Evolutionary conservation across 2,113 vertebrate genomes (phyloP), one percentile per base, ranked within the genome.

Genomic region (Heteronetta atricapilla): DNA sequence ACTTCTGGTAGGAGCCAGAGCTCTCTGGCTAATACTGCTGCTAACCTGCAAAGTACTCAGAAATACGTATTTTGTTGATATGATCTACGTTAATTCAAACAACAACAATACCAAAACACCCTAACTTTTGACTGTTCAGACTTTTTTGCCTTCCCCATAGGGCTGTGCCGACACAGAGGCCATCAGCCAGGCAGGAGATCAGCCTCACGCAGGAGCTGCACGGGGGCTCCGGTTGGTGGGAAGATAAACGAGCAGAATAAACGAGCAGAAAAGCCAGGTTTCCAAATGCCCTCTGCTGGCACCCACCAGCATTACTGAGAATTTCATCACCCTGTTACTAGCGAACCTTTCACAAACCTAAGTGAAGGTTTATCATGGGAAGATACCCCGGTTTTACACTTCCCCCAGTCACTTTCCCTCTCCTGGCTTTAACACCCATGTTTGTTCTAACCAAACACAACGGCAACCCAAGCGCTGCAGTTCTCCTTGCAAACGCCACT

Each of bases 221-320:
- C 10, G 12, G 28, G 34, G 40, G 26, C 40, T 70, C 38, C 22
- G 6, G 55, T 3, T 11, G 4, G 16, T 28, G 7, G 1, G 38
- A 93, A 94, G 50, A 62, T 3, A 85, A 92, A 93, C 14, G 22
- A 93, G 63, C 53, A 68, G 81, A 73, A 85, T 3, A 82, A 90
- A 92, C 16, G 28, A 93, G 70, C 44, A 53, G 83, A 73, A 86
- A 91, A 70, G 78, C 6, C 89, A 89, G 62, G 88, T 92, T 96
- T 94, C 88, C 86, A 88, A 94, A 97, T 84, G 93, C 93, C 96
- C 94, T 96, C 94, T 95, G 93, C 86, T 94, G 95, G 95, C 82
- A 91, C 62, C 58, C 64, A 25, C 46, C 76, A 82, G 80, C 17
- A 92, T 82, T 13, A 78, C 69, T 12, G 11, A 75, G 38, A 80